Conservation (phyloP, 2,797 vertebrate genomes). For the Typhlichthys subterraneus region DNA sequence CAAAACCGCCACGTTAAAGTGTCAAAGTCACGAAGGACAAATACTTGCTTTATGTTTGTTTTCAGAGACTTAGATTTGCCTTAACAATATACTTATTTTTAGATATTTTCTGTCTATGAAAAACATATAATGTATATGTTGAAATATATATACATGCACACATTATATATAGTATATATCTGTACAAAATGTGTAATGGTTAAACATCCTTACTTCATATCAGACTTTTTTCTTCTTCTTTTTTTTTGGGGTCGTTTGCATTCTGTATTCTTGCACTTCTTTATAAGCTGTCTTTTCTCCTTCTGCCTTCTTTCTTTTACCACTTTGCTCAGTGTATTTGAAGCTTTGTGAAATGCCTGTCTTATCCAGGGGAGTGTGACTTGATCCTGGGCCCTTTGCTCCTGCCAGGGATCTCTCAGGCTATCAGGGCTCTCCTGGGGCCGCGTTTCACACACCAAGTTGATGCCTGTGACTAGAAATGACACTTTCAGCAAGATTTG, state of each 20-base stretch:
- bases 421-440: conserved; percentile 75
- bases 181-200: not conserved
- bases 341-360: conserved; percentile 65
- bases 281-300: conserved; percentile 33
- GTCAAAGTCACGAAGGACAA: conserved; percentile 52
- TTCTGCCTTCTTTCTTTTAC: conserved; percentile 25
- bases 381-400: conserved; percentile 77
- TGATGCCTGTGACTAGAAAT: conserved; percentile 81
- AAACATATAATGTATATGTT: not conserved
- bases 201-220: not conserved
- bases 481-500: conserved; percentile 84
- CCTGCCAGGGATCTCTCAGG: conserved; percentile 75
- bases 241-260: not conserved
- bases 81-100: not conserved
- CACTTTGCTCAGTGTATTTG: conserved; percentile 51
- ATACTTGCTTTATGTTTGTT: not conserved
- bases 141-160: no score
- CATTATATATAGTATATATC: not conserved
- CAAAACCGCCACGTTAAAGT: conserved; percentile 17
- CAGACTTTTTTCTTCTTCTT: conserved; percentile 27
- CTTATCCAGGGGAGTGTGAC: conserved; percentile 73
- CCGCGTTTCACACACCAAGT: conserved; percentile 78
- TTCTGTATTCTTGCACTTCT: conserved; percentile 14
- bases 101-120: conserved; percentile 1
- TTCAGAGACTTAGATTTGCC: conserved; percentile 1